A percentile compares a stretch with the other conserved stretches of the same genome.
These are phyloP conservation scores for Pedetes capensis DNA, from an alignment of 2,113 vertebrate genomes.

Conservation along the genomic window DNA sequence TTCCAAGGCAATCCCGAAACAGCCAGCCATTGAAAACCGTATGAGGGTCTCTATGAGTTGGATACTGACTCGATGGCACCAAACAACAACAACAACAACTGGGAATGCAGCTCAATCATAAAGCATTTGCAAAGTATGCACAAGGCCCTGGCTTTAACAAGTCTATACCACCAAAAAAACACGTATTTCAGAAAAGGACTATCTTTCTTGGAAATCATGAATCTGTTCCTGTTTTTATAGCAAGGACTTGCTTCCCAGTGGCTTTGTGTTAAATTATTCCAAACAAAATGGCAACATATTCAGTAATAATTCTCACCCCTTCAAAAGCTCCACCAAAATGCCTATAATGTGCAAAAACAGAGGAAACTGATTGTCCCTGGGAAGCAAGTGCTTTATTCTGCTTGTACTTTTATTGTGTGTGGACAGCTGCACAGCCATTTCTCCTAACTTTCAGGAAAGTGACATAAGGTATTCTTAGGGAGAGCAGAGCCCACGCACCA, in stretches of 20 bases:
- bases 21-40: too few species aligned
- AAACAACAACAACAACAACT: too few species aligned
- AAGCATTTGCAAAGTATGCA: too few species aligned
- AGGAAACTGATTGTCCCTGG: not conserved
- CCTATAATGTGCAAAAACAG: not conserved
- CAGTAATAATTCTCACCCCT: not conserved
- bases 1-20: too few species aligned
- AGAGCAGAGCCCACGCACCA: fast-evolving
- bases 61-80: too few species aligned
- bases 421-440: fast-evolving
- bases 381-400: fast-evolving
- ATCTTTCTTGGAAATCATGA: not conserved
- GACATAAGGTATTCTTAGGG: not conserved
- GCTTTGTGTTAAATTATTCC: not conserved
- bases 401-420: not conserved
- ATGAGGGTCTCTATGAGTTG: too few species aligned
- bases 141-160: too few species aligned
- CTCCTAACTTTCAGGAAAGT: not conserved
- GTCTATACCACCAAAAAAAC: too few species aligned
- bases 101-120: too few species aligned
- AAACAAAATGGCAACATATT: not conserved
- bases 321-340: not conserved
- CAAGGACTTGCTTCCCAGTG: not conserved
- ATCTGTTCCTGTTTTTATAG: too few species aligned
- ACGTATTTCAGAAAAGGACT: not conserved